A percentile compares a stretch with the other conserved stretches of the same genome.
Evolutionary conservation across 2,888 invertebrate genomes (phyloP).

Genomic region (Malachius bipustulatus): DNA sequence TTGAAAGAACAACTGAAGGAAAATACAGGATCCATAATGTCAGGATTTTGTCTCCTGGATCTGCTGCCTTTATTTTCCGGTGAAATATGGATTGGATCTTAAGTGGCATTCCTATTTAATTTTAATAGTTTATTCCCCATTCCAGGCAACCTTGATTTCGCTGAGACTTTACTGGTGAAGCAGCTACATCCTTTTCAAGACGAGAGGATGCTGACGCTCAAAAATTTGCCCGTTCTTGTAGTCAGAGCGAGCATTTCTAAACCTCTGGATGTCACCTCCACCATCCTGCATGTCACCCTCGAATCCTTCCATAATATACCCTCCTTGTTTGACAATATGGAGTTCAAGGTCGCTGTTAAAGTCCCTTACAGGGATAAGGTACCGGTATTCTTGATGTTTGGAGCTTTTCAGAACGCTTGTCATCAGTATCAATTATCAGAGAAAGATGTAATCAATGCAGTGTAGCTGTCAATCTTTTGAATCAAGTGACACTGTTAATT

Average conservation of each 20-base stretch:
- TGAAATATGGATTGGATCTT: conserved; percentile 9
- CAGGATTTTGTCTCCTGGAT: conserved; percentile 24
- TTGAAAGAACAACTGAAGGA: too few species aligned
- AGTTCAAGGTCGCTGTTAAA: conserved; percentile 25
- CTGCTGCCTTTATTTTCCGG: conserved; percentile 23
- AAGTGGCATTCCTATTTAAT: not conserved
- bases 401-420: too few species aligned
- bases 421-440: too few species aligned
- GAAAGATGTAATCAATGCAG: too few species aligned
- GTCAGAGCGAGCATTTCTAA: conserved; percentile 24
- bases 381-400: too few species aligned
- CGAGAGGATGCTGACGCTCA: conserved; percentile 24
- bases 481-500: too few species aligned
- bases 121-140: conserved; percentile 1
- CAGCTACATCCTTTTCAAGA: conserved; percentile 21
- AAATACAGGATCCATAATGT: too few species aligned
- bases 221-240: conserved; percentile 26
- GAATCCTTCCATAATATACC: conserved; percentile 33
- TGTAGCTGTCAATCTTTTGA: too few species aligned
- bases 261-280: conserved; percentile 16
- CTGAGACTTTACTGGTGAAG: conserved; percentile 23
- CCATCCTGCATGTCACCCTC: conserved; percentile 27
- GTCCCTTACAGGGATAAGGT: conserved; percentile 22
- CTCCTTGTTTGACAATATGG: conserved; percentile 23
- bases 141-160: conserved; percentile 18